A percentile compares a stretch with the other conserved stretches of the same genome.
These are phyloP conservation scores for Piezodorus guildinii DNA, from an alignment of 1,140 invertebrate genomes.

Conservation along the genomic window DNA sequence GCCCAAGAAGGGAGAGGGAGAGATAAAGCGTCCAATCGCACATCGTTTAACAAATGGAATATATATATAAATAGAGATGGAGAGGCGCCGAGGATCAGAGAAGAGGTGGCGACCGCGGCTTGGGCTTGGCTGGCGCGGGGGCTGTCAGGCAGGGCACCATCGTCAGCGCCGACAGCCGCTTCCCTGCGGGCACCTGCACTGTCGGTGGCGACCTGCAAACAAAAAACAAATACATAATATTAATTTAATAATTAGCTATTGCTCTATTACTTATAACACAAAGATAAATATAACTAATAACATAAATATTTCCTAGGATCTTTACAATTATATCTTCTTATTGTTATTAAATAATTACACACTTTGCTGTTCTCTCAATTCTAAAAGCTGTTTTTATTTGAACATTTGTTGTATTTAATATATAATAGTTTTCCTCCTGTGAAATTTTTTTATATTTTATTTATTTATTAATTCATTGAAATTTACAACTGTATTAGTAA, in stretches of 20 bases:
- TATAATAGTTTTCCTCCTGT: too few relatives aligned
- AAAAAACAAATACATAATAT: background rate
- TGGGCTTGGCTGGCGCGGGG: conserved; percentile 19
- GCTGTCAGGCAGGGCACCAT: conserved; percentile 28
- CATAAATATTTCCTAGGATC: too few relatives aligned
- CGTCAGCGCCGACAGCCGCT: conserved; percentile 27
- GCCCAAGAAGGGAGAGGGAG: background rate
- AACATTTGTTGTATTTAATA: too few relatives aligned
- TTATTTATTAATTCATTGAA: too few relatives aligned
- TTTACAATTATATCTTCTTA: too few relatives aligned
- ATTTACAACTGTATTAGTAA: too few relatives aligned
- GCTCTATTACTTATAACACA: too few relatives aligned
- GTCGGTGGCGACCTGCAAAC: conserved; percentile 26
- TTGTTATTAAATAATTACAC: too few relatives aligned
- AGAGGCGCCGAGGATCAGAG: conserved; percentile 1
- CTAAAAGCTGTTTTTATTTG: too few relatives aligned
- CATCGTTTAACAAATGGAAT: conserved; percentile 16
- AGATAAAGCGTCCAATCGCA: conserved; percentile 1
- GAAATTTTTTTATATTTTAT: too few relatives aligned
- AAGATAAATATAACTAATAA: too few relatives aligned
- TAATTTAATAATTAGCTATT: conserved; percentile 1
- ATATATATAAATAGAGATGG: background rate
- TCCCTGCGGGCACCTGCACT: conserved; percentile 25
- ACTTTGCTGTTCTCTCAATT: too few relatives aligned
- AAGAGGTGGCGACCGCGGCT: conserved; percentile 2